phyloP scores from a whole-genome alignment of 2,797 vertebrate species.

The Coluber constrictor region DNA sequence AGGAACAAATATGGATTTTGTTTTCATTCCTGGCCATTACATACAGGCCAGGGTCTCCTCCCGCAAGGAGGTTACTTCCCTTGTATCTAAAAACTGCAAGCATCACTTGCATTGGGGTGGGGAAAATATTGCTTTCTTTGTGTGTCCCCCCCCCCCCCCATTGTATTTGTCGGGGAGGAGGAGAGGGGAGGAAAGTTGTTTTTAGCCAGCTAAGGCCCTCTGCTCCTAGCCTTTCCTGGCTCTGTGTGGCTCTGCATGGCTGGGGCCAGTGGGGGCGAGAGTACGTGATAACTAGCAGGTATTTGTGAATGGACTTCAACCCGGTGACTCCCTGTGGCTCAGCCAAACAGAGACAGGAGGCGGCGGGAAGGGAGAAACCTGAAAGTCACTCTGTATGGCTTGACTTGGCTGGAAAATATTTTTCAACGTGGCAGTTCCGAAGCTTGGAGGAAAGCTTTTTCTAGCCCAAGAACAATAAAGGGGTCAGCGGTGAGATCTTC shows the following conservation, averaged over 20 bases:
- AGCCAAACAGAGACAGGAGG: slow-evolving; percentile 51
- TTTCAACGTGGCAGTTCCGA: slow-evolving; percentile 54
- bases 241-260: neutral
- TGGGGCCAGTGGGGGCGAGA: slow-evolving; percentile 43
- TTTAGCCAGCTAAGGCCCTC: slow-evolving; percentile 60
- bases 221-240: slow-evolving; percentile 50
- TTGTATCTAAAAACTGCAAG: slow-evolving; percentile 12
- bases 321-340: slow-evolving; percentile 57
- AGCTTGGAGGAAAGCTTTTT: slow-evolving; percentile 77
- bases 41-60: slow-evolving; percentile 28
- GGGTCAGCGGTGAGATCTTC: slow-evolving; percentile 85
- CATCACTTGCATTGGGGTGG: slow-evolving; percentile 40
- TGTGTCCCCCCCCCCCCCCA: neutral
- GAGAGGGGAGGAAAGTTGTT: slow-evolving; percentile 44
- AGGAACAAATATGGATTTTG: slow-evolving; percentile 47
- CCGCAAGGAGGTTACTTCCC: slow-evolving; percentile 24
- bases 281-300: slow-evolving; percentile 80
- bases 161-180: slow-evolving; percentile 13
- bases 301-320: slow-evolving; percentile 70
- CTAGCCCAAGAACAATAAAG: slow-evolving; percentile 88
- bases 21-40: neutral
- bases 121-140: slow-evolving; percentile 44
- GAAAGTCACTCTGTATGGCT: slow-evolving; percentile 58
- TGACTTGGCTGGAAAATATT: slow-evolving; percentile 65
- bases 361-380: slow-evolving; percentile 51